Evolutionary conservation across 2,113 vertebrate genomes (phyloP).

Genomic region (Rutilus rutilus): DNA sequence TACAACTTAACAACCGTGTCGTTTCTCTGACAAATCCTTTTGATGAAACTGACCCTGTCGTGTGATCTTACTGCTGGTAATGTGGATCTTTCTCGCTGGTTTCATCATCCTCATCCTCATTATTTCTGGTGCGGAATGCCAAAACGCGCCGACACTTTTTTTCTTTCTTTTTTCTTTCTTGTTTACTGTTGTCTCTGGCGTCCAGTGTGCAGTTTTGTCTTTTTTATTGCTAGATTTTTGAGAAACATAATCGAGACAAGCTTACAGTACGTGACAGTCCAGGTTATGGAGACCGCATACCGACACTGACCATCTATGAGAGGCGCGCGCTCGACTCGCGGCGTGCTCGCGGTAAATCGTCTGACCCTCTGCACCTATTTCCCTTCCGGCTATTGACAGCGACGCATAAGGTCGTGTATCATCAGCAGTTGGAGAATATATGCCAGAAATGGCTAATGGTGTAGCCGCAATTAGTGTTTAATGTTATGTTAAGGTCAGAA

Average conservation of each 20-base stretch:
- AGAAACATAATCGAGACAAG: not conserved
- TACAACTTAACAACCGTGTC: not conserved
- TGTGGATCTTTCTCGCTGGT: not conserved
- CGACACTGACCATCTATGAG: slow-evolving; percentile 12
- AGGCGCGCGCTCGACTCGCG: not conserved
- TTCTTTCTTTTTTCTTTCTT: not conserved
- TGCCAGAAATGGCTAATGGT: not conserved
- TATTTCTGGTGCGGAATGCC: not conserved
- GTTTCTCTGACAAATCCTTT: not conserved
- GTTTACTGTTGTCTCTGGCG: not conserved
- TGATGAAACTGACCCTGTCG: not conserved
- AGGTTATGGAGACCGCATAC: slow-evolving; percentile 17
- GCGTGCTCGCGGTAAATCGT: not conserved
- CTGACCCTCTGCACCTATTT: slow-evolving; percentile 17
- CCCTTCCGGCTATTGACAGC: not conserved
- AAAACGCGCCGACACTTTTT: not conserved
- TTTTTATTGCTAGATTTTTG: not conserved
- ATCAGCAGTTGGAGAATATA: not conserved
- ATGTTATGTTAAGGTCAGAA: slow-evolving; percentile 12
- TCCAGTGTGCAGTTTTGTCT: not conserved
- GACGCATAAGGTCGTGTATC: slow-evolving; percentile 24
- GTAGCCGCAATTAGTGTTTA: slow-evolving; percentile 11
- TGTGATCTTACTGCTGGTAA: not conserved
- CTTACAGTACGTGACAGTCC: not conserved
- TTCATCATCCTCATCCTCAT: slow-evolving; percentile 39